Base-by-base conservation (phyloP, 2,797 vertebrate species). In the Arctocebus calabarensis region DNA sequence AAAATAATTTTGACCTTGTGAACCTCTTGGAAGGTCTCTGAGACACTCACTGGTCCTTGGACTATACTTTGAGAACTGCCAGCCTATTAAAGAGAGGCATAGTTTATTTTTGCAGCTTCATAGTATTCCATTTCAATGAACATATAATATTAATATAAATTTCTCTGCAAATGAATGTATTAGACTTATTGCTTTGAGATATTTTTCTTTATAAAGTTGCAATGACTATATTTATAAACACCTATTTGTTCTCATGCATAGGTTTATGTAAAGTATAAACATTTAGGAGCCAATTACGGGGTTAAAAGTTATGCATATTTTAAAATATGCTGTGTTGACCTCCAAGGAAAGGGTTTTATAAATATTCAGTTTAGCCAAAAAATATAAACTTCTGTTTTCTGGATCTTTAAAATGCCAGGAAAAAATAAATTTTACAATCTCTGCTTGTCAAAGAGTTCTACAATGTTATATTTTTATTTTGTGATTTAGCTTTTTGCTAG, bases 391-490 rank as follows among this genome's bases (percentile, higher is more conserved):
- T 20, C n/a, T 59, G 0, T 57, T 70, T 77, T 23, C n/a, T 34
- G 79, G 16, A 2, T 74, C 13, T 73, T 95, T 37, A 71, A 91
- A 95, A 94, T 94, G 9, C 27, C 71, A 19, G 23, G 22, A 70
- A 45, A 59, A 5, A 78, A 61, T 77, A 13, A 27, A 77, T 77
- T 77, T 77, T 83, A 27, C 3, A 40, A 2, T 27, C 22, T 40
- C 29, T 40, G 25, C 13, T 16, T 25, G 45, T 71, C 2, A 71
- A 45, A 94, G 5, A 71, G 5, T 40, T 84, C 16, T 45, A 64
- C 34, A 45, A 57, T 57, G 19, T n/a, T 29, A 74, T 8, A 7
- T 52, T 84, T 71, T 88, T 27, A 14, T 52, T 71, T 32, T 20
- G 34, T 70, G 14, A 37, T 66, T 78, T 79, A 84, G 19, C 34